Conservation (phyloP, 2,797 vertebrate species). For the Helarctos malayanus region DNA sequence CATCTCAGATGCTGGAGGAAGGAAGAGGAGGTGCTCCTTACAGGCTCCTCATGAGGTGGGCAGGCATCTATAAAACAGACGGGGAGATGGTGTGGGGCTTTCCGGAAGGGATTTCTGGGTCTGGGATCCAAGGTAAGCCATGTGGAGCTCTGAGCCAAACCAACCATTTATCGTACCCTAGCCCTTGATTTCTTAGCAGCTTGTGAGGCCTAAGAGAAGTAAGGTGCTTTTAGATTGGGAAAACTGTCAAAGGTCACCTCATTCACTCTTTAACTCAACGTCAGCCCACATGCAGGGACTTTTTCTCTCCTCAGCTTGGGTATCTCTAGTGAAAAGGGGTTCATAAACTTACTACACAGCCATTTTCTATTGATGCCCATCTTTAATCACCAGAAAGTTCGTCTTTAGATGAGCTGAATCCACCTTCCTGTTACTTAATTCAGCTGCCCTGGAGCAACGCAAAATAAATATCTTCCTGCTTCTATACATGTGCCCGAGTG, state of each 20-base stretch:
- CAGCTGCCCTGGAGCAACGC: not conserved
- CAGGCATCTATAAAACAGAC: fast-evolving
- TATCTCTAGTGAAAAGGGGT: not conserved
- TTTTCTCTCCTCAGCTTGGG: not conserved
- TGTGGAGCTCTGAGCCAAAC: not conserved
- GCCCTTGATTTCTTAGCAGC: not conserved
- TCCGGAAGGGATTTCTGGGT: not conserved
- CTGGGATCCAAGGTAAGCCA: not conserved
- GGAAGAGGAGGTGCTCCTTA: not conserved
- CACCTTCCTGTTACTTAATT: not conserved
- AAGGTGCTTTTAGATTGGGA: not conserved
- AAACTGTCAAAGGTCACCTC: not conserved
- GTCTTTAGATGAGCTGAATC: not conserved
- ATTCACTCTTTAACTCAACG: no score
- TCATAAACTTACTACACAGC: not conserved
- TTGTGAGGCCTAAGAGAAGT: not conserved
- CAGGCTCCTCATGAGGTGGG: fast-evolving
- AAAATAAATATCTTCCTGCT: conserved; percentile 23
- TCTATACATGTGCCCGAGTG: not conserved
- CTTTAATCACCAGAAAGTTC: not conserved
- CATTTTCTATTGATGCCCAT: not conserved
- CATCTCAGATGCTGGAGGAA: not conserved
- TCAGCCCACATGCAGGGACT: fast-evolving
- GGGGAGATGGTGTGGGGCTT: no score
- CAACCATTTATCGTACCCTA: not conserved